Conservation (phyloP, 2,113 vertebrate species). For the Anolis sagrei region DNA sequence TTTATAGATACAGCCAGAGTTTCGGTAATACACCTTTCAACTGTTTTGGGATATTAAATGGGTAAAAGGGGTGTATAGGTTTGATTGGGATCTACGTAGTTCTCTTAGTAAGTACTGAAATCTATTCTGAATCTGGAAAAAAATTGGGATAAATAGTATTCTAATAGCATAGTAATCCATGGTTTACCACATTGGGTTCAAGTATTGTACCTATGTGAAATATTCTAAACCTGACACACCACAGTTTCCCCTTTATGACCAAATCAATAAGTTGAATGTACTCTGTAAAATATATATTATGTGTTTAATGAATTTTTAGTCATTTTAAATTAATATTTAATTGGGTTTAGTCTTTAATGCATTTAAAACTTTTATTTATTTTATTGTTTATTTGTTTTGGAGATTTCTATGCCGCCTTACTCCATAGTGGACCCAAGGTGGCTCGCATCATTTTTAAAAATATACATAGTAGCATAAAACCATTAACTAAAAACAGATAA, state of each 20-base stretch:
- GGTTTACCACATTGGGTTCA: neutral
- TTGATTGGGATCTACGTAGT: neutral
- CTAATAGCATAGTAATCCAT: neutral
- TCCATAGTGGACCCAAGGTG: too few species aligned
- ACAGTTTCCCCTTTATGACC: neutral
- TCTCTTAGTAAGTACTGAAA: neutral
- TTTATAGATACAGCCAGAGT: conserved; percentile 92
- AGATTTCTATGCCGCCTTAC: too few species aligned
- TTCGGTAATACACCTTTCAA: conserved; percentile 73
- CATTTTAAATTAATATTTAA: too few species aligned
- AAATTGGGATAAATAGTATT: neutral
- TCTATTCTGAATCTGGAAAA: neutral
- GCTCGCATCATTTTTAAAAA: too few species aligned
- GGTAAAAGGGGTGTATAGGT: neutral
- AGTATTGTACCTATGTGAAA: neutral
- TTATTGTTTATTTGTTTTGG: neutral
- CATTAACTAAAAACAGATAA: too few species aligned
- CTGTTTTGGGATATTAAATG: neutral
- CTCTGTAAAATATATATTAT: too few species aligned
- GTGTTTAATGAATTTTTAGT: too few species aligned
- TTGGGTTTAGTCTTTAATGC: too few species aligned
- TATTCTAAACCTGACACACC: neutral
- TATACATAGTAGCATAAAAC: too few species aligned
- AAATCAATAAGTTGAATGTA: neutral
- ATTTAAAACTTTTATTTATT: neutral